Evolutionary conservation across 2,888 invertebrate species (phyloP), one percentile per base, ranked within the genome.

Genomic region (Tipula vernalis): DNA sequence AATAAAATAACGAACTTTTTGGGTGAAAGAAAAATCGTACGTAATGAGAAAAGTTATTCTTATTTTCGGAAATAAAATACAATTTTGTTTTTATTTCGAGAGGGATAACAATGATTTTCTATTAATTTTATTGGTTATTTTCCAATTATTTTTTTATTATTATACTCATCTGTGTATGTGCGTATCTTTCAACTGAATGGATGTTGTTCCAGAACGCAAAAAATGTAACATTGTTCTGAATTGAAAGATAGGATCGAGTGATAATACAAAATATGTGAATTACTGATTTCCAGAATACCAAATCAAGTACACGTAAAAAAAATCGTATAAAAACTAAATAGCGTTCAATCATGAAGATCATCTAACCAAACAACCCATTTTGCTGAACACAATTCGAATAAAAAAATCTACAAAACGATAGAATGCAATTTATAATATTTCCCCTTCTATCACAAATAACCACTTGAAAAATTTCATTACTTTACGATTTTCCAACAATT

Each of bases 21-120:
- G 36, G 36, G 83, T 83, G 36, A 83, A 39, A 83, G 36, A 12
- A 83, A 83, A 57, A 57, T 57, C 51, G 51, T 57, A 57, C 36
- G 83, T 83, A 83, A 83, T 83, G 83, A 83, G 83, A 83, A 83
- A 83, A 83, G 83, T 83, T 83, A 36, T 83, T 39, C 83, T 36
- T 13, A 83, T 36, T 36, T 83, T 28, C 83, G 12, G 3, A 83
- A 39, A 39, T 6, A 83, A 83, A 18, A 83, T 10, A 83, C 13
- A n/a, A 13, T 47, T 6, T 47, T 47, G 47, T 47, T 47, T 47
- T 57, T 57, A 5, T 15, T 57, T 57, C 15, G 51, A 57, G n/a
- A 57, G 51, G 51, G 51, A 57, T 57, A 57, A 57, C 51, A 57
- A 57, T 57, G 51, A 15, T 57, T 57, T 57, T 57, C 51, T 57